A percentile compares a stretch with the other conserved stretches of the same genome.
Evolutionary conservation across 2,113 vertebrate species (phyloP).

Genomic region (Sinocyclocheilus anophthalmus): DNA sequence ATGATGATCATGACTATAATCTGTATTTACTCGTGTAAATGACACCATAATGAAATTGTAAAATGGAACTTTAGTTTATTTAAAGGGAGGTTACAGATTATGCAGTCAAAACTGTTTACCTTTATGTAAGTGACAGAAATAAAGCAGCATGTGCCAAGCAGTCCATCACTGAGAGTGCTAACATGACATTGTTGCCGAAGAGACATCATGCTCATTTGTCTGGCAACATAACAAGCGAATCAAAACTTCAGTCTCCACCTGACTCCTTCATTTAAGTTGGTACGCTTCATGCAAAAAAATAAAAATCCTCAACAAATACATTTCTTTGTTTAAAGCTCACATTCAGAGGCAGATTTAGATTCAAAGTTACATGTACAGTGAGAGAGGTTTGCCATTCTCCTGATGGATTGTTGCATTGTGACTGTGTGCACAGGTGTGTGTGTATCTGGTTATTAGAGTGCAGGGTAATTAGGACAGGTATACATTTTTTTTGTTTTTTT

Average conservation of each 20-base stretch:
- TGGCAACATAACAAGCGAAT: constrained; percentile 15
- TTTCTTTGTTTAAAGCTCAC: constrained; percentile 8
- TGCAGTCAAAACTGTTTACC: background rate
- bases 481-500: background rate
- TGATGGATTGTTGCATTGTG: constrained; percentile 25
- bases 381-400: background rate
- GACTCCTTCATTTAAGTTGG: background rate
- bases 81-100: background rate
- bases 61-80: background rate
- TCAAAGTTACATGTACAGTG: constrained; percentile 4
- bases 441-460: constrained; percentile 41
- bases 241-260: constrained; percentile 11
- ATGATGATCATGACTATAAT: background rate
- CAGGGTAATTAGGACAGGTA: background rate
- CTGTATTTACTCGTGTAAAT: background rate
- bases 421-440: constrained; percentile 38
- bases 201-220: constrained; percentile 6
- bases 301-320: background rate
- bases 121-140: background rate
- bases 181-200: constrained; percentile 1
- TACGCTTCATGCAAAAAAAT: constrained; percentile 8
- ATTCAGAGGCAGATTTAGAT: background rate
- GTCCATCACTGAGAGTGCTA: background rate
- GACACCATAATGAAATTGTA: background rate
- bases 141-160: constrained; percentile 8